Evolutionary conservation across 2,113 vertebrate genomes (phyloP), one percentile per base, ranked within the genome.

Genomic region (Pedetes capensis): DNA sequence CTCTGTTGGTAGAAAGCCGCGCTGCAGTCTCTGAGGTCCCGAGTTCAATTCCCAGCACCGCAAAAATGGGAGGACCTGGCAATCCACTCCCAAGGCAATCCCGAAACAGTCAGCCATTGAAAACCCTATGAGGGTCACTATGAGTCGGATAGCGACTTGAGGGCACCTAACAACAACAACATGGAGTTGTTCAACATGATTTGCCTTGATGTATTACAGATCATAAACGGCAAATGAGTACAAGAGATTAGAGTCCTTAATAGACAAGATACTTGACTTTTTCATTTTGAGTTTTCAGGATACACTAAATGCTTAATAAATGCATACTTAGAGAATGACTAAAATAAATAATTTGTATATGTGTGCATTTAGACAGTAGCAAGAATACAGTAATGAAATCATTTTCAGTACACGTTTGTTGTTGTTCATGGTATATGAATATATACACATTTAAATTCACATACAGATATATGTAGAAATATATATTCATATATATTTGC

Each of bases 261-360:
- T 10, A 75, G 72, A 34, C 27, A 88, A 18, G 29, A 2, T 66
- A 29, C 51, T 57, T 57, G 49, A 74, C 39, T n/a, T 87, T 88
- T 89, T 79, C 59, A 63, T 49, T 89, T 69, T 75, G 27, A 71
- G 83, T 71, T 95, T 89, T 68, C 47, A 91, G 44, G 39, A 83
- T 93, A 89, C 42, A 90, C 11, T 90, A 95, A 92, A 44, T 85
- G 27, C 23, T 88, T 81, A 90, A 20, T 92, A 75, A 94, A 82
- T 42, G 47, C n/a, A 84, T 91, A n/a, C n/a, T n/a, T n/a, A n/a
- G n/a, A 29, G 37, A 75, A 42, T 13, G 68, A 61, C 22, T n/a
- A 42, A 39, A 42, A 75, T 53, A 3, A 37, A 71, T 51, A 51
- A 87, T 12, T 59, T 42, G 17, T 76, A 32, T 57, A 42, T 92